Base-by-base conservation (phyloP, 2,888 invertebrate genomes). In the Mimumesa dahlbomi region DNA sequence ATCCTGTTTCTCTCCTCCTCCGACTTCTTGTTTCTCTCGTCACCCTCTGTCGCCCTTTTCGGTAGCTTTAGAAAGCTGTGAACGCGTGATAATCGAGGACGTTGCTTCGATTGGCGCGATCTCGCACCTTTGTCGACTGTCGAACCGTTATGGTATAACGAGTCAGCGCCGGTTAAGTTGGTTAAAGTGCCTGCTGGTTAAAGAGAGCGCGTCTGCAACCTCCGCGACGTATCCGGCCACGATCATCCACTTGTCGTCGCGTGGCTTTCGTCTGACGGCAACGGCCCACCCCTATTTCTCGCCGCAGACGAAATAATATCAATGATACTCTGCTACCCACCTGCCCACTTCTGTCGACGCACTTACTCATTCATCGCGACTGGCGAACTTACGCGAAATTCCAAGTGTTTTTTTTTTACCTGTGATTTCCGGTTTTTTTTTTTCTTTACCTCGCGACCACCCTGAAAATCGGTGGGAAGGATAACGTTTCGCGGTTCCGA, bases 131-230 rank as follows among this genome's bases (percentile, higher is more conserved):
- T 83, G 76, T 80, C 76, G 75, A 59, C 74, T 77, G 79, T 62
- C 63, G 77, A 76, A 81, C 81, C 83, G 83, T 82, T 82, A 81
- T 72, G 76, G 61, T 84, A 84, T 85, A 84, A 85, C 79, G 85
- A 85, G 79, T 82, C 77, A 45, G 73, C 69, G 63, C 59, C 67
- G 70, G 73, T 79, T 81, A 82, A 81, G 73, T 79, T 72, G 73
- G 52, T 73, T 71, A 65, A 75, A 75, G 75, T 75, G 67, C 40
- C 75, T 75, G 66, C 75, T 66, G 59, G 69, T 73, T 74, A 74
- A 64, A 73, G 56, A 56, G 38, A 45, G 25, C 9, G 0, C 11
- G 1, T 14, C 29, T 9, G 16, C 18, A 29, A 6, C 43, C 21
- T 11, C 9, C 21, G 29, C 9, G 29, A n/a, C 13, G 34, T 22